Evolutionary conservation across 2,888 invertebrate species (phyloP), one percentile per base, ranked within the genome.

Genomic region (Glaucopsyche alexis): DNA sequence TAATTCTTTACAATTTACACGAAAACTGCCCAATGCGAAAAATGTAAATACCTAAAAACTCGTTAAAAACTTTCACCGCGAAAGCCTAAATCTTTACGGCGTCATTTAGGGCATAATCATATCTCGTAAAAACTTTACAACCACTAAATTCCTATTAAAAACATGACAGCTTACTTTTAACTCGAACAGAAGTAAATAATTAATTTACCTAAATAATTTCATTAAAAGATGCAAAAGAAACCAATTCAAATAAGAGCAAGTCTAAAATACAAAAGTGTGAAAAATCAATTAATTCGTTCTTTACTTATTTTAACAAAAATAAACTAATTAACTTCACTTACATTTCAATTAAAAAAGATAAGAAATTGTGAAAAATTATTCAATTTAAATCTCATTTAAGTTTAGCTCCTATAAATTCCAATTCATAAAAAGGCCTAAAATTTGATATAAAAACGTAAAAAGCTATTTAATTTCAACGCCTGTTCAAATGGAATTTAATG

Each of bases 31-130:
- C 14, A 8, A 42, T 42, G 4, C 19, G n/a, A 52, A 19, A 60
- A 29, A 60, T 38, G 29, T 29, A 60, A 60, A 47, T 38, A 60
- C 19, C 19, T 13, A 60, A 60, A 29, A 60, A 11, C 29, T 38
- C 29, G 60, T 38, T 60, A 38, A 29, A 55, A 60, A 60, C 29
- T 60, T 60, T 60, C 60, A 60, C 7, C 14, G 7, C 60, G 7
- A 60, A 60, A 60, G 60, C 60, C 60, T 29, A 13, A 60, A 29
- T 60, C 60, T 60, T 60, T 60, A 60, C 29, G 60, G 13, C 29
- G 60, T 60, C 7, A 38, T 19, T 55, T 55, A 55, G 19, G 19
- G 19, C 55, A 19, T 55, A 55, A 55, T 60, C 60, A 60, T 60
- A 60, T 14, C 60, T 38, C 60, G 11, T 60, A 29, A 60, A 60